These are phyloP conservation scores for Cynoglossus semilaevis DNA, from an alignment of 2,113 vertebrate species.

Conservation along the genomic window DNA sequence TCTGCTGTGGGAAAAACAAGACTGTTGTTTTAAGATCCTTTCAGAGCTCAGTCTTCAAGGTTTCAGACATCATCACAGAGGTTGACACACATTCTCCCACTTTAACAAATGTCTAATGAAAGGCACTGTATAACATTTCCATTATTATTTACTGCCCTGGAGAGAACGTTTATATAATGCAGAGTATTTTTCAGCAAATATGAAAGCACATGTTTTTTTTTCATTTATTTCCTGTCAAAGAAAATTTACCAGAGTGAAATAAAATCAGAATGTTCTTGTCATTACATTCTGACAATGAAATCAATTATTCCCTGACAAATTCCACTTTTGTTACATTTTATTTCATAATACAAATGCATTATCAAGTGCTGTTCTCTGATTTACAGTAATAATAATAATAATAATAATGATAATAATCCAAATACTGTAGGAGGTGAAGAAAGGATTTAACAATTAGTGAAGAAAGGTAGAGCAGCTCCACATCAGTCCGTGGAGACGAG, in stretches of 20 bases:
- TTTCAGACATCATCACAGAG: not conserved
- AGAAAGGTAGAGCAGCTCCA: slow-evolving; percentile 52
- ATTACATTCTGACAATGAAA: too few species aligned
- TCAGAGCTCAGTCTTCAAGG: not conserved
- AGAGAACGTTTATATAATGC: not conserved
- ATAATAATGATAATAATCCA: too few species aligned
- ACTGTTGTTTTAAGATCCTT: not conserved
- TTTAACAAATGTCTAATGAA: not conserved
- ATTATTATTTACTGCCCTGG: not conserved
- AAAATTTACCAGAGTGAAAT: too few species aligned
- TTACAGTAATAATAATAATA: too few species aligned
- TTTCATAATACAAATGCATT: too few species aligned
- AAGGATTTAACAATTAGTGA: slow-evolving; percentile 64
- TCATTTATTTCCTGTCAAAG: too few species aligned
- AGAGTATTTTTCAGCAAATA: too few species aligned
- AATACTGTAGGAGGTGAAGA: slow-evolving; percentile 28
- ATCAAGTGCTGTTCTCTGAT: too few species aligned
- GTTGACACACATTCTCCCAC: not conserved
- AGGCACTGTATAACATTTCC: not conserved
- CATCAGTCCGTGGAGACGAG: slow-evolving; percentile 24
- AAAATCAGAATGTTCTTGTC: too few species aligned
- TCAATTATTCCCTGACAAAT: too few species aligned
- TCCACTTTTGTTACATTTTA: too few species aligned
- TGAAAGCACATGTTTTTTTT: not conserved
- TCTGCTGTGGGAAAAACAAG: not conserved